These are phyloP conservation scores for Ia io DNA, from an alignment of 2,113 vertebrate genomes.

Conservation along the genomic window DNA sequence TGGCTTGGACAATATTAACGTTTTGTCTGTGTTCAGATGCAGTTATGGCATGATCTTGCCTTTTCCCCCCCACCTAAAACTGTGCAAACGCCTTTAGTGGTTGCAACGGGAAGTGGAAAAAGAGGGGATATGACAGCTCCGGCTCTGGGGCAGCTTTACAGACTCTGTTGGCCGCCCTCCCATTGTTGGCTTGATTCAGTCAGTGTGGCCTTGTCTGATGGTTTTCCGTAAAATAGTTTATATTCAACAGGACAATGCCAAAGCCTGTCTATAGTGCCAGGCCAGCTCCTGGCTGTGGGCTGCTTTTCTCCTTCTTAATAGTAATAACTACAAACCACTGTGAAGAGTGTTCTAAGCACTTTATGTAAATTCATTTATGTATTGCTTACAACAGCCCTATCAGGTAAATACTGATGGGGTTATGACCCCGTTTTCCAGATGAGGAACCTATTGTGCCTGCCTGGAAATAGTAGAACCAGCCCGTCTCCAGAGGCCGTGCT, in stretches of 20 bases:
- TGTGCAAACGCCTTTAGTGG: too few species aligned
- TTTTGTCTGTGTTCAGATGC: neutral
- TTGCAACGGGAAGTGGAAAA: too few species aligned
- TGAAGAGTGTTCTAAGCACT: neutral
- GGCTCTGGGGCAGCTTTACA: too few species aligned
- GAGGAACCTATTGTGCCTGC: neutral
- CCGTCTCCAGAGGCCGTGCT: neutral
- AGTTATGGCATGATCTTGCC: neutral
- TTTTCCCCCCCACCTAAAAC: too few species aligned
- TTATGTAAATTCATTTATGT: neutral
- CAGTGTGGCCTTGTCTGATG: neutral
- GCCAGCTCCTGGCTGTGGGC: neutral
- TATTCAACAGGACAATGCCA: neutral
- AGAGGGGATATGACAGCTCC: too few species aligned
- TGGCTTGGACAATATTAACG: neutral
- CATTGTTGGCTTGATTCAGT: neutral
- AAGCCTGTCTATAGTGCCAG: neutral
- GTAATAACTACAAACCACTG: neutral
- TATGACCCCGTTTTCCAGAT: neutral
- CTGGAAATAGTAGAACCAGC: neutral
- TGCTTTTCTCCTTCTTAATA: neutral
- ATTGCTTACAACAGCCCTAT: neutral
- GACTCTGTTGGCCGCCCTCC: too few species aligned
- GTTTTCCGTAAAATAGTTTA: neutral
- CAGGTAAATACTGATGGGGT: neutral